Evolutionary conservation across 2,797 vertebrate genomes (phyloP).

Genomic region (Chiroxiphia lanceolata): DNA sequence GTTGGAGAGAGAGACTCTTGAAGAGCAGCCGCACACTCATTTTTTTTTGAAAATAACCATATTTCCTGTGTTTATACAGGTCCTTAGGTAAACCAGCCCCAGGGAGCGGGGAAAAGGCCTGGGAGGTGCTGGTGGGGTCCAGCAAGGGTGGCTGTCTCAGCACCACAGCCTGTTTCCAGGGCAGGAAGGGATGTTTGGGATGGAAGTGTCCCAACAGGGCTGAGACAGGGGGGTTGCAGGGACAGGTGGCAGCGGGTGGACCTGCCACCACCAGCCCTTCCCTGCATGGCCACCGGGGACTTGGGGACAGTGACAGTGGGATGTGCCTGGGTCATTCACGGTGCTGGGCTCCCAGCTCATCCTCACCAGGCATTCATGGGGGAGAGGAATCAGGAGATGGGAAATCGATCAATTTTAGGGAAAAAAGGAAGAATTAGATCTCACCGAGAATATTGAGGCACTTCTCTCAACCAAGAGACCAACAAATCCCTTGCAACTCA

Average conservation of each 20-base stretch:
- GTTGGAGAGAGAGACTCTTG: not conserved
- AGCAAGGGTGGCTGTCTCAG: rapidly evolving
- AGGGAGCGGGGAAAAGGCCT: not conserved
- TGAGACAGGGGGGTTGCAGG: rapidly evolving
- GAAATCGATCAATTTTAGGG: rapidly evolving
- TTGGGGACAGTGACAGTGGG: rapidly evolving
- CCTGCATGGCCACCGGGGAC: not conserved
- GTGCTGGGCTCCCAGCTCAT: not conserved
- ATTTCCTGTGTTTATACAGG: slow-evolving; percentile 67
- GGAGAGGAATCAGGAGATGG: not conserved
- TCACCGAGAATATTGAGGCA: rapidly evolving
- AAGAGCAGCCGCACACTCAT: not conserved
- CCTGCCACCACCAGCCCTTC: not conserved
- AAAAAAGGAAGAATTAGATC: not conserved
- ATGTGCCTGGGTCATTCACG: not conserved
- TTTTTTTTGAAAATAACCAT: slow-evolving; percentile 17
- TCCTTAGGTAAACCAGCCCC: not conserved
- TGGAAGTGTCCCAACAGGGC: rapidly evolving
- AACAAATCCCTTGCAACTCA: not conserved
- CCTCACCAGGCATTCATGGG: not conserved
- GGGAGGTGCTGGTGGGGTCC: not conserved
- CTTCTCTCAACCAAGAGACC: not conserved
- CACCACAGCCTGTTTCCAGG: rapidly evolving
- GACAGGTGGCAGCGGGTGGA: rapidly evolving
- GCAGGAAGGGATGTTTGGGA: not conserved